Conservation (phyloP, 2,797 vertebrate species). For the Macropus fuliginosus region DNA sequence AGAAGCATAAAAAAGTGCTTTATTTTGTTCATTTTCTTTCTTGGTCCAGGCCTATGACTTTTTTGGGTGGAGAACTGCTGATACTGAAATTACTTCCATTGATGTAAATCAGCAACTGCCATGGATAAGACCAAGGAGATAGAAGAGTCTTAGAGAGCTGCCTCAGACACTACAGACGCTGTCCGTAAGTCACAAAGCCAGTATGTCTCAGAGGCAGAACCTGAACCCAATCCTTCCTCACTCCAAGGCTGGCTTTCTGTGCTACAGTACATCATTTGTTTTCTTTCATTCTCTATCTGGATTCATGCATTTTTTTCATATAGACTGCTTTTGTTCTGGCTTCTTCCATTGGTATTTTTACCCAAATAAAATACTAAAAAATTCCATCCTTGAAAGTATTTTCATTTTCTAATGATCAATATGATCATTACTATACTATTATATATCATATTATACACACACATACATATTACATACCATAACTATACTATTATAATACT, state of each 20-base stretch:
- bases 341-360: neutral
- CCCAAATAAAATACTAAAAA: neutral
- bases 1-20: neutral
- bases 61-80: neutral
- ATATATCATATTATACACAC: too few species aligned
- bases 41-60: neutral
- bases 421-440: too few species aligned
- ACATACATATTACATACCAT: too few species aligned
- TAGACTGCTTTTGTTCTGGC: neutral
- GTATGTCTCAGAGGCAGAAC: neutral
- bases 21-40: neutral
- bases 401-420: conserved; percentile 15
- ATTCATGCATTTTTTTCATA: too few species aligned
- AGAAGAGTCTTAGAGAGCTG: neutral
- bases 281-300: neutral
- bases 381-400: neutral
- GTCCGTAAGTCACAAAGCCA: neutral
- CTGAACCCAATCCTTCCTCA: neutral
- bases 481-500: neutral
- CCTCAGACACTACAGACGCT: neutral
- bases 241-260: neutral
- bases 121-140: neutral
- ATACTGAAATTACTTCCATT: neutral
- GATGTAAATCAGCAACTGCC: neutral
- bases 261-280: neutral